These are phyloP conservation scores for Orientallactaga bullata DNA, from an alignment of 2,113 vertebrate species.

Conservation along the genomic window DNA sequence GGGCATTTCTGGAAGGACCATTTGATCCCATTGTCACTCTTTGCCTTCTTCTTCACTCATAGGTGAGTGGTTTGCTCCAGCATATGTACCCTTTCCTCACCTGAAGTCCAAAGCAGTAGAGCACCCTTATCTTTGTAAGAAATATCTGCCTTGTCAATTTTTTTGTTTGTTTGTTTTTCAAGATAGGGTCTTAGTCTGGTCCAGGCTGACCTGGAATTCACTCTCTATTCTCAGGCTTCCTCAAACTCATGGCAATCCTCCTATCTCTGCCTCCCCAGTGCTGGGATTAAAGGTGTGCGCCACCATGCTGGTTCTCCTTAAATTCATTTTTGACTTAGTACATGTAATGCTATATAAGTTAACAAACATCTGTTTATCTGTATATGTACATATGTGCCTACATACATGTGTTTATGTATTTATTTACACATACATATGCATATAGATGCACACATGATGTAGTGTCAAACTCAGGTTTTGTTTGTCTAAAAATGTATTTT, in stretches of 20 bases:
- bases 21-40: neutral
- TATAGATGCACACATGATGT: neutral
- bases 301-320: neutral
- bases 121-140: neutral
- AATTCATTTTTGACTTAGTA: neutral
- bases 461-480: neutral
- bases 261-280: too few species aligned
- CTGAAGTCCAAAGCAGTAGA: neutral
- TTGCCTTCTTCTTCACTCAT: neutral
- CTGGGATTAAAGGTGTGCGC: too few species aligned
- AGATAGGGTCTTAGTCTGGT: too few species aligned
- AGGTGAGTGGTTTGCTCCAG: neutral
- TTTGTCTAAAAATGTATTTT: slow-evolving; percentile 35
- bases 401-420: neutral
- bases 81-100: neutral
- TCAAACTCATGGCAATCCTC: too few species aligned
- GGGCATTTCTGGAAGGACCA: neutral
- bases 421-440: neutral
- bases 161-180: too few species aligned
- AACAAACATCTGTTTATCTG: neutral
- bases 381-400: neutral
- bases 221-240: too few species aligned
- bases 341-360: neutral
- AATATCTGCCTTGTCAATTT: too few species aligned
- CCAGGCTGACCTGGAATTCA: too few species aligned